phyloP scores from a whole-genome alignment of 1,140 invertebrate species.

The Muscidifurax raptorellus region DNA sequence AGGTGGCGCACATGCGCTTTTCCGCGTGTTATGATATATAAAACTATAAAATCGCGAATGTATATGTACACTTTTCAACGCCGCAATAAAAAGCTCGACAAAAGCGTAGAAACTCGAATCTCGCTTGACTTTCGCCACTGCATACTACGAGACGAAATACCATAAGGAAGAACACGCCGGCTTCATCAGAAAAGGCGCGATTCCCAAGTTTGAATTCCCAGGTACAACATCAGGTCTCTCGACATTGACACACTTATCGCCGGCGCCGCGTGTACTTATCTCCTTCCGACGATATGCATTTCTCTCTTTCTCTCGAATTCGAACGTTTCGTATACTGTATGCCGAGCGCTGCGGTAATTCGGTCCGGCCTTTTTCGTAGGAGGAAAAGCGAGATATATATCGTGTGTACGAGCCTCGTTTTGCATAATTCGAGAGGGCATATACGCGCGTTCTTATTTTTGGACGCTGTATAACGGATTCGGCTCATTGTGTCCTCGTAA shows the following conservation, averaged over 20 bases:
- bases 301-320: background rate
- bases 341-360: background rate
- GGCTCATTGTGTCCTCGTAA: background rate
- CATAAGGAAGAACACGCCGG: no score
- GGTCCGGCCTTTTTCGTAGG: background rate
- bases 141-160: no score
- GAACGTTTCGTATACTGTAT: background rate
- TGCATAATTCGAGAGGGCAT: background rate
- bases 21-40: no score
- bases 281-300: background rate
- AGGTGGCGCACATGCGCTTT: no score
- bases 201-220: slow-evolving; percentile 48
- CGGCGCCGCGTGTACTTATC: background rate
- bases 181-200: slow-evolving; percentile 48
- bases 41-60: no score
- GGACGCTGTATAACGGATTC: background rate
- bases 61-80: no score
- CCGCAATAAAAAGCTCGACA: no score
- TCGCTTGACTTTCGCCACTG: no score
- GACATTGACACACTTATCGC: slow-evolving; percentile 65
- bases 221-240: background rate
- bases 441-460: background rate
- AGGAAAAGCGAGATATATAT: background rate
- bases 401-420: background rate
- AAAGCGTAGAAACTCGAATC: no score